Percentiles rank a stretch among this genome's conserved stretches.
These are phyloP conservation scores for Aurelia aurita DNA, from an alignment of 30 jellyfish, hydroid and myxozoan genomes.

Conservation along the genomic window DNA sequence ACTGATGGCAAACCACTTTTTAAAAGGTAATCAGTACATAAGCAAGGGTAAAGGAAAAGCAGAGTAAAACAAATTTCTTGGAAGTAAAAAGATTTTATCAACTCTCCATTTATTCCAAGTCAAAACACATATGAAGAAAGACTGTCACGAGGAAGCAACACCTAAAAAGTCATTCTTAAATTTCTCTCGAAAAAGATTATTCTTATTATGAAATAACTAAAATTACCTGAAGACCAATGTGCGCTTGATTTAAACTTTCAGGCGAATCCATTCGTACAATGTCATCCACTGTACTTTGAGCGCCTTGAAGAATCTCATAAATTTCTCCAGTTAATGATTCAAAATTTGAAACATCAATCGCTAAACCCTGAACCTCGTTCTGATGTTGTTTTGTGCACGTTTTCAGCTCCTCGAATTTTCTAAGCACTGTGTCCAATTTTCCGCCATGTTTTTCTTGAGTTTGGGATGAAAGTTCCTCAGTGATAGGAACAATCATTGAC, in stretches of 20 bases:
- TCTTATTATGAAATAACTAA: background rate
- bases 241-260: constrained; percentile 1
- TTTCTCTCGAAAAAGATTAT: too few species aligned
- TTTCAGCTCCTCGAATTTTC: background rate
- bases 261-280: background rate
- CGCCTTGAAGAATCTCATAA: background rate
- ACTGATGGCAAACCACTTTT: too few species aligned
- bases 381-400: background rate
- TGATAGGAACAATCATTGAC: background rate
- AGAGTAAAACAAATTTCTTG: too few species aligned
- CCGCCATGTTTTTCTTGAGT: background rate
- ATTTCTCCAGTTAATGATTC: constrained; percentile 3
- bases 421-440: background rate
- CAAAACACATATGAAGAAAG: too few species aligned
- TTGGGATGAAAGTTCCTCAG: background rate
- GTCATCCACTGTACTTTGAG: constrained; percentile 18
- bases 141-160: too few species aligned
- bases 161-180: too few species aligned
- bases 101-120: too few species aligned
- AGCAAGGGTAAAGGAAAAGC: too few species aligned
- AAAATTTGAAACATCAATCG: background rate
- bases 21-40: too few species aligned
- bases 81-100: too few species aligned
- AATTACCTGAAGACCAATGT: background rate
- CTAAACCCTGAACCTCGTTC: background rate